Evolutionary conservation across 1,140 invertebrate genomes (phyloP), one percentile per base, ranked within the genome.

Genomic region (Aphelenchoides avenae): DNA sequence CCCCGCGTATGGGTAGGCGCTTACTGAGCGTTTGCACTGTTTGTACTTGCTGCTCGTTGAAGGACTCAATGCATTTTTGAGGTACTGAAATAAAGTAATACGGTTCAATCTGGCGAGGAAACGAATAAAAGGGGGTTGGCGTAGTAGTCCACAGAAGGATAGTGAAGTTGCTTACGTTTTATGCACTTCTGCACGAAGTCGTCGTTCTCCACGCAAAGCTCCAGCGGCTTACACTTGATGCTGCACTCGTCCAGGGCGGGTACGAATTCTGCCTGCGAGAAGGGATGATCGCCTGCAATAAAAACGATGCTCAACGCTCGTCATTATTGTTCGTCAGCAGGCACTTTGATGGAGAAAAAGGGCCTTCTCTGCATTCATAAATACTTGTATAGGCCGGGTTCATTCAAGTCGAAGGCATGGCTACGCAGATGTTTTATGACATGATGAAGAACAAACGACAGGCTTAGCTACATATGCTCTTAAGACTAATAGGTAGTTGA

Each of bases 201-300:
- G 31, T 61, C 59, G 48, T 61, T 61, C 33, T 61, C 59, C 15
- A 61, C 59, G 30, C 59, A 61, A 34, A 61, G 22, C 39, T 61
- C 59, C 2, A 26, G 11, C 18, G 29, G 5, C 18, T 61, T 9
- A 29, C 59, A 61, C n/a, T 66, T 30, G 2, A 29, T 15, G 30
- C 65, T 61, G 42, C 59, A 61, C 6, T 64, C 46, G 27, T 61
- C 59, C 15, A 61, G 36, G 3, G 65, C 59, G 55, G 59, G 59
- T n/a, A 65, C 65, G 58, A 57, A 61, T 53, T 66, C 24, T 7
- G 59, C 62, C 15, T 61, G 48, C 18, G 58, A 27, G 20, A 61
- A 61, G 13, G 50, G 61, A 39, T 61, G 52, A 0, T 61, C 59
- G 24, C 59, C 59, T 61, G 27, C 18, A 58, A 54, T 50, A 11